Evolutionary conservation across 2,797 vertebrate species (phyloP).

Genomic region (Oreonectes daqikongensis): DNA sequence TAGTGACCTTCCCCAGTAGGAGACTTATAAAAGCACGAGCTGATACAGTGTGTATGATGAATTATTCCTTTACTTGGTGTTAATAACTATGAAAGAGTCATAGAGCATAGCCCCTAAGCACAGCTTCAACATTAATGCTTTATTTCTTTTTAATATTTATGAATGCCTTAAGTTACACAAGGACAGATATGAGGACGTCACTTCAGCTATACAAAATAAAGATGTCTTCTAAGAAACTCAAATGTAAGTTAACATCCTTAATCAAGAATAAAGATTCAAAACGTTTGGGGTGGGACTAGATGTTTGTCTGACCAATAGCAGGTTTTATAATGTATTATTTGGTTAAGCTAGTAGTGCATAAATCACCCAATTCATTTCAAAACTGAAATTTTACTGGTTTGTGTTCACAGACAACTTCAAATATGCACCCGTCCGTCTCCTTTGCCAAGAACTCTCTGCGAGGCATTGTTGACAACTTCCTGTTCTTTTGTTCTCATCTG

Average conservation of each 20-base stretch:
- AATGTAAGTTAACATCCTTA: conserved; percentile 25
- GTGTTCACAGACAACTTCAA: not conserved
- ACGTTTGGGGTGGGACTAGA: not conserved
- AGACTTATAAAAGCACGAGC: conserved; percentile 69
- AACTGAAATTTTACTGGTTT: not conserved
- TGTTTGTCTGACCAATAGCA: not conserved
- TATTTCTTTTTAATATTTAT: conserved; percentile 82
- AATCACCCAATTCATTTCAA: not conserved
- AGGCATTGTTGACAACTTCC: not conserved
- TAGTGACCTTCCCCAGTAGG: conserved; percentile 72
- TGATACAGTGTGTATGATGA: conserved; percentile 73
- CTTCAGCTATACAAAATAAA: conserved; percentile 33
- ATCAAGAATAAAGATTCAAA: conserved; percentile 36
- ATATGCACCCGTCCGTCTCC: not conserved
- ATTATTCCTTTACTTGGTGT: conserved; percentile 81
- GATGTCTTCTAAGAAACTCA: conserved; percentile 13
- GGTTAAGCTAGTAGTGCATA: not conserved
- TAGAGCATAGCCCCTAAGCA: conserved; percentile 76
- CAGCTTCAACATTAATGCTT: conserved; percentile 80
- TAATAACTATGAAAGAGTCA: conserved; percentile 79
- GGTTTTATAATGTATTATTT: not conserved
- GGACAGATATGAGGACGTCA: conserved; percentile 40
- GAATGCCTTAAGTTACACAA: conserved; percentile 68
- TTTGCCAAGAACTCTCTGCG: not conserved
- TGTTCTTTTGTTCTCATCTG: not conserved